Base-by-base conservation (phyloP, 2,797 vertebrate genomes). In the Tangara arthus region DNA sequence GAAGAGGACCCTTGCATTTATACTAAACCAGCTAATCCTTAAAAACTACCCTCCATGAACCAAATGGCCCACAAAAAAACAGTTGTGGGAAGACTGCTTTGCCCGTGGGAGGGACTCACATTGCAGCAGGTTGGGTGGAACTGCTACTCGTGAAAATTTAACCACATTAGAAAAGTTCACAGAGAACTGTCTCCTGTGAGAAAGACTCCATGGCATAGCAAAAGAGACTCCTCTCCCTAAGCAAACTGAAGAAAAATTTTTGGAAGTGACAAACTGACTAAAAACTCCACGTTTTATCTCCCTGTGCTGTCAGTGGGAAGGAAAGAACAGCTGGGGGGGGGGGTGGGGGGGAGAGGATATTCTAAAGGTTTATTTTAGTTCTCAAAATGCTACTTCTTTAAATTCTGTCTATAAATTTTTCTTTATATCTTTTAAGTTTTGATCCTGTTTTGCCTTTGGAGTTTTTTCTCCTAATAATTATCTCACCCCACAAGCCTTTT, bases 41-140 rank as follows among this genome's bases (percentile, higher is more conserved):
- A 34, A 52, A 50, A 52, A 41, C 24, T 61, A 27, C 8, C 21
- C 15, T 9, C 24, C 37, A 34, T 28, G 35, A 61, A n/a, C 23
- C 7, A 28, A 50, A 61, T 14, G 47, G 57, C 15, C 9, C 30
- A 61, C 2, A 32, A 34, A 17, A 22, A 41, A 34, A 26, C 17
- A 60, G 11, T 22, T 61, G 23, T 41, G 46, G 30, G 46, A 76
- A 22, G 57, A 41, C 9, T 34, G 24, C 37, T 41, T 50, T 22
- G 19, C 37, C 37, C 0, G 1, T 61, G 57, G 30, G 11, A 61
- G 37, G 35, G 37, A 42, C 24, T 52, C 24, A 14, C 1, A 0
- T 23, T 61, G 32, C 11, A 41, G 30, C 46, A 63, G 26, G 15
- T 15, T 42, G 26, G 47, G 16, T 24, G 20, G 32, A 42, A 19